A percentile compares a stretch with the other conserved stretches of the same genome.
Evolutionary conservation across 23 tunicate species (phyloP).

Genomic region (Corella eumyota): DNA sequence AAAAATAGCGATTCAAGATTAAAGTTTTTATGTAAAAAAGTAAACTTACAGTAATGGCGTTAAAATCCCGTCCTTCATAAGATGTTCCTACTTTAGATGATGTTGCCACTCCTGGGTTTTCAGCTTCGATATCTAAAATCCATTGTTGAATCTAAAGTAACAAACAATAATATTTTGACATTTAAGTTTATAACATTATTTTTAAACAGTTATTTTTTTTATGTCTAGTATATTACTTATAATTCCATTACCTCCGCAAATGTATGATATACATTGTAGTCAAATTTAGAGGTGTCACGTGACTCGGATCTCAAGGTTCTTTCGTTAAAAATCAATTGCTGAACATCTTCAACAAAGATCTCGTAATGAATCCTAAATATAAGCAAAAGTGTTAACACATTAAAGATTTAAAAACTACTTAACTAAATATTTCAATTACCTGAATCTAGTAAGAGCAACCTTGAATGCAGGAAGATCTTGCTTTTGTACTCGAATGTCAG

Average conservation of each 20-base stretch:
- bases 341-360: conserved; percentile 56
- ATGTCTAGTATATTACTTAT: not conserved
- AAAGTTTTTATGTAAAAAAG: too few species aligned
- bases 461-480: conserved; percentile 3
- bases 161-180: not conserved
- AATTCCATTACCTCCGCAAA: conserved; percentile 35
- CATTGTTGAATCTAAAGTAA: conserved; percentile 43
- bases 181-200: too few species aligned
- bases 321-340: conserved; percentile 12
- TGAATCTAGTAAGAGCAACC: conserved; percentile 1
- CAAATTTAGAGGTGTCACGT: conserved; percentile 9
- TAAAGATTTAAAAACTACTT: too few species aligned
- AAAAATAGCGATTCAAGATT: too few species aligned
- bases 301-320: conserved; percentile 5
- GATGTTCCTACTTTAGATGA: conserved; percentile 22
- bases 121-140: conserved; percentile 33
- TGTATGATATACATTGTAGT: conserved; percentile 41
- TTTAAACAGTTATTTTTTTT: not conserved
- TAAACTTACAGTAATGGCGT: conserved; percentile 17
- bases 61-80: conserved; percentile 52
- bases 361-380: conserved; percentile 19
- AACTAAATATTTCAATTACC: too few species aligned
- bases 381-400: too few species aligned
- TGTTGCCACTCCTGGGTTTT: conserved; percentile 16
- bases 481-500: conserved; percentile 26